Base-by-base conservation (phyloP, 2,888 invertebrate genomes). In the Caenorhabditis sulstoni region DNA sequence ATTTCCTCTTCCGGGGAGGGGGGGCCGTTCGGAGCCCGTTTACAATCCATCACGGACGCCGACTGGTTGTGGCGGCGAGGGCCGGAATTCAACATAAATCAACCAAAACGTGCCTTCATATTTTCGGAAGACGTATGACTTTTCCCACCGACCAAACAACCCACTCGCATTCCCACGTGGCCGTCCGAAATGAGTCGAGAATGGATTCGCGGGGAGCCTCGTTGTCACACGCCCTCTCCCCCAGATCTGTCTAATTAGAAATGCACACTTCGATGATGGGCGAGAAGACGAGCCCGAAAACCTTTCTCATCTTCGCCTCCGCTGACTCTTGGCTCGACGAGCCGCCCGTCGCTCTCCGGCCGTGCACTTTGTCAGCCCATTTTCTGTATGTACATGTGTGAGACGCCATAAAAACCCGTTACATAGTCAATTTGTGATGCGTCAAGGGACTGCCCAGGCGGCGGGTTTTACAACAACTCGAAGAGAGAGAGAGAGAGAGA, bases 381-480 rank as follows among this genome's bases (percentile, higher is more conserved):
- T 35, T 50, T 47, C 20, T 37, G 62, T 62, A 57, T 62, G 55
- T 39, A 20, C 45, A 58, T 67, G 58, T 58, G 55, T 67, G 67
- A 67, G 58, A 50, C 49, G 44, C 55, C 62, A 62, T 62, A 71
- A 62, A 62, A 71, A 62, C 61, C 61, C 55, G 71, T 62, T 62
- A 62, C 71, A 71, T 71, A 62, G 71, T 71, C 71, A 62, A 71
- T 71, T 71, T 71, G 71, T 70, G 71, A 71, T 71, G 71, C 62
- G 71, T 44, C 71, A 55, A 57, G 71, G 71, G 71, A 71, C 61
- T 29, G 50, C 49, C 65, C 35, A n/a, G n/a, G n/a, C n/a, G 39
- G 22, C 23, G 50, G 39, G 50, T 64, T 64, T 52, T 50, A 37
- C n/a, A 23, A 39, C 22, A 29, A 29, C 29, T 49, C 35, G 64